Base-by-base conservation (phyloP, 2,113 vertebrate species). In the Raja brachyura region DNA sequence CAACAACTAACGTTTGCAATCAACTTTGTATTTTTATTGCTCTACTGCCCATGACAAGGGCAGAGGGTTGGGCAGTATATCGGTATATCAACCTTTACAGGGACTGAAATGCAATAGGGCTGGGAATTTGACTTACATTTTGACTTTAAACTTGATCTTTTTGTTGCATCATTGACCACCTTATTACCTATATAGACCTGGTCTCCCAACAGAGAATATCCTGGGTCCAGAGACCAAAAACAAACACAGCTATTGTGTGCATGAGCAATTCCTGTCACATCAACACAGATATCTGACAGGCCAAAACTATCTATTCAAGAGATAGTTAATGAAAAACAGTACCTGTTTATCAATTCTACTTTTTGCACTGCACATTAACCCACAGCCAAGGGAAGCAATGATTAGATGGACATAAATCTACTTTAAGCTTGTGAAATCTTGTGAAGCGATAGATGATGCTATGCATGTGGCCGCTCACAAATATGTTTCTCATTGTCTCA, bases 91-190 rank as follows among this genome's bases (percentile, higher is more conserved):
- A 93, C 54, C 93, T 94, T 93, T 93, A 94, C 94, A 94, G 31
- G 56, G 95, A 94, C 94, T 96, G 97, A 97, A 98, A 99, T 85
- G 95, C 95, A 97, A 97, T 97, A 97, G 95, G 94, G 95, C 96
- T 97, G 97, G 96, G 97, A 98, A 98, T 97, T 96, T 95, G 95
- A 96, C 95, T 96, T 96, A 96, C 94, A 96, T 97, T 97, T 97
- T 96, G 96, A 95, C 96, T 96, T 97, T 97, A 97, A 97, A 98
- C 96, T 97, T 95, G 97, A 98, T 98, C 97, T 97, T 96, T 95
- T 79, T 94, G 96, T 96, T 97, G 97, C 97, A 97, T 97, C 97
- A 97, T 97, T 97, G 97, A 97, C 96, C 97, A 96, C 95, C 96
- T 97, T 97, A 97, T 98, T 97, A 97, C 94, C 94, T 95, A 94